Evolutionary conservation across 2,113 vertebrate genomes (phyloP).

Genomic region (Willisornis vidua): DNA sequence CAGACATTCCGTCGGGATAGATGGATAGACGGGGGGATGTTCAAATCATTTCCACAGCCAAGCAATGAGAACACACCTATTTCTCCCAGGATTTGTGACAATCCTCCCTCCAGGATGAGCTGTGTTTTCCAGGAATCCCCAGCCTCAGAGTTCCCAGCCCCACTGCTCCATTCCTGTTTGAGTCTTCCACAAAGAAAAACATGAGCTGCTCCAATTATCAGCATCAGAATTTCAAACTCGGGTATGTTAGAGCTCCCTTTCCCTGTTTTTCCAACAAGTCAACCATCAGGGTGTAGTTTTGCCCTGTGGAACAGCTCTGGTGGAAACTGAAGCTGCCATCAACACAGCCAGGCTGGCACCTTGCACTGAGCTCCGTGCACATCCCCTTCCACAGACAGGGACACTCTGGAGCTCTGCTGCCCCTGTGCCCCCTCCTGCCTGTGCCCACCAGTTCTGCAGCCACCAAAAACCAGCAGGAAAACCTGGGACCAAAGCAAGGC

Average conservation of each 20-base stretch:
- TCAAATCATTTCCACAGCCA: background rate
- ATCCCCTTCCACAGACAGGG: background rate
- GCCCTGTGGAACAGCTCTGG: background rate
- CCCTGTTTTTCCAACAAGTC: background rate
- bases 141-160: background rate
- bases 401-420: fast-evolving
- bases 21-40: background rate
- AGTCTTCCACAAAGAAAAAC: background rate
- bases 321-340: background rate
- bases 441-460: fast-evolving
- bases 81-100: background rate
- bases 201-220: background rate
- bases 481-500: background rate
- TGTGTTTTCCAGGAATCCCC: background rate
- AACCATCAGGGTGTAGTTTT: background rate
- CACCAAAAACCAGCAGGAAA: background rate
- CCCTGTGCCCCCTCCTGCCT: background rate
- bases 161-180: background rate
- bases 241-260: background rate
- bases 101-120: background rate
- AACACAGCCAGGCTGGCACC: background rate
- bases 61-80: background rate
- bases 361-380: background rate
- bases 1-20: background rate
- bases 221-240: background rate